Percentiles rank a stretch among this genome's conserved stretches.
Conservation (phyloP, 2,888 invertebrate genomes). For the Pharmacophagus antenor region DNA sequence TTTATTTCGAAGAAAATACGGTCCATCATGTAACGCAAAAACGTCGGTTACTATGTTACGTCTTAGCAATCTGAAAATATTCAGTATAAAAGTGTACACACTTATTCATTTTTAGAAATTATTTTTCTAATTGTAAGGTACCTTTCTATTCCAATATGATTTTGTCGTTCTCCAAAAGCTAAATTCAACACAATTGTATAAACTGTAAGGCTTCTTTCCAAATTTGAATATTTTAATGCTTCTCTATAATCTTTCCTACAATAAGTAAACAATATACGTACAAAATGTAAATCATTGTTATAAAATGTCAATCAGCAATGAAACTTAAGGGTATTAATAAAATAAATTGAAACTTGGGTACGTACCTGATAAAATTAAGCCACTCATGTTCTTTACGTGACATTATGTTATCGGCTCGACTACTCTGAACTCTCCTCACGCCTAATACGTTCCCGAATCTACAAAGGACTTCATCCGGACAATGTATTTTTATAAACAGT, state of each 20-base stretch:
- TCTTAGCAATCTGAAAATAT: neutral
- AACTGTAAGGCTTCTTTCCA: slow-evolving; percentile 1
- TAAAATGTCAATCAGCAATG: too few species aligned
- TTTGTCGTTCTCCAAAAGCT: neutral
- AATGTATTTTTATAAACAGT: slow-evolving; percentile 17
- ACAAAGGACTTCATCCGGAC: slow-evolving; percentile 11
- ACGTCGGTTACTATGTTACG: neutral
- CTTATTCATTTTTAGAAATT: neutral
- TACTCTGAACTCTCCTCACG: neutral
- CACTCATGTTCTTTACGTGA: slow-evolving; percentile 1
- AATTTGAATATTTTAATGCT: neutral
- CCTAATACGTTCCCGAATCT: slow-evolving; percentile 6
- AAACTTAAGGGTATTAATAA: neutral
- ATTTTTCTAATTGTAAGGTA: neutral
- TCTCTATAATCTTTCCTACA: neutral
- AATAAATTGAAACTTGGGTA: neutral
- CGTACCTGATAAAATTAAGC: slow-evolving; percentile 9
- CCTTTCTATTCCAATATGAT: slow-evolving; percentile 1
- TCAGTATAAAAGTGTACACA: neutral
- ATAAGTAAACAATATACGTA: neutral
- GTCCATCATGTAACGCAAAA: neutral
- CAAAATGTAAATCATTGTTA: neutral
- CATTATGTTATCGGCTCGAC: slow-evolving; percentile 7
- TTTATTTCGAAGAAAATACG: neutral
- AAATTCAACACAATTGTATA: neutral